A percentile compares a stretch with the other conserved stretches of the same genome.
These are phyloP conservation scores for Rhabdophis nuchalis DNA, from an alignment of 2,797 vertebrate genomes.

Conservation along the genomic window DNA sequence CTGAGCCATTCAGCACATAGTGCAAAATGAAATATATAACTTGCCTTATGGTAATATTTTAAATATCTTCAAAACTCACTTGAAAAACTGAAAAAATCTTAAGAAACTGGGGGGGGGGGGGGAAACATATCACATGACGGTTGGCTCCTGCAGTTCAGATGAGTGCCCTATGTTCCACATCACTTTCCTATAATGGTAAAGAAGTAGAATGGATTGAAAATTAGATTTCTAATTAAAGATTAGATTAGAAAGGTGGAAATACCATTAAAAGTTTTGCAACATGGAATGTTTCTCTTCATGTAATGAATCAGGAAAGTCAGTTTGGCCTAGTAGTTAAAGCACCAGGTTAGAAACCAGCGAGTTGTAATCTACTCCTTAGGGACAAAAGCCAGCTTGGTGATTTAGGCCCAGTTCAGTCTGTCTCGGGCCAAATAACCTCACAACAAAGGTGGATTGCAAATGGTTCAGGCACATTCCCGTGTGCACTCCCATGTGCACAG, in stretches of 20 bases:
- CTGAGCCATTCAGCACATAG: slow-evolving; percentile 42
- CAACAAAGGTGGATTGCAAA: background rate
- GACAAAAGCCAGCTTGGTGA: background rate
- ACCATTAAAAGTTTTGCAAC: background rate
- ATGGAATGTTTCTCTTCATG: background rate
- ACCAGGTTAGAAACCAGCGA: background rate
- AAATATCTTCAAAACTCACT: slow-evolving; percentile 36
- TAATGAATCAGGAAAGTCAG: background rate
- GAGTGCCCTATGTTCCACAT: background rate
- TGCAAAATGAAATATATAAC: slow-evolving; percentile 52
- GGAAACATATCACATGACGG: too few species aligned
- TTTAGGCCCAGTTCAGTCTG: background rate
- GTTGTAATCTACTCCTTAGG: background rate
- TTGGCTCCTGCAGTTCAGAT: background rate
- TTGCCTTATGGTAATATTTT: slow-evolving; percentile 53
- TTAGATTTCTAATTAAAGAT: background rate
- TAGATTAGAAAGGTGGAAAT: background rate
- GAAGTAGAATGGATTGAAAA: background rate
- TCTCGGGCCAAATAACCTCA: background rate
- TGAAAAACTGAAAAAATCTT: slow-evolving; percentile 36
- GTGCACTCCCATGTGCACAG: too few species aligned
- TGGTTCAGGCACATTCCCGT: too few species aligned
- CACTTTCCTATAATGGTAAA: background rate
- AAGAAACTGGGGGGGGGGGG: slow-evolving; percentile 13
- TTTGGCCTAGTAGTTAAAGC: background rate